Evolutionary conservation across 92 coral and sea anemone genomes (phyloP).

Genomic region (Anthopleura xanthogrammica): DNA sequence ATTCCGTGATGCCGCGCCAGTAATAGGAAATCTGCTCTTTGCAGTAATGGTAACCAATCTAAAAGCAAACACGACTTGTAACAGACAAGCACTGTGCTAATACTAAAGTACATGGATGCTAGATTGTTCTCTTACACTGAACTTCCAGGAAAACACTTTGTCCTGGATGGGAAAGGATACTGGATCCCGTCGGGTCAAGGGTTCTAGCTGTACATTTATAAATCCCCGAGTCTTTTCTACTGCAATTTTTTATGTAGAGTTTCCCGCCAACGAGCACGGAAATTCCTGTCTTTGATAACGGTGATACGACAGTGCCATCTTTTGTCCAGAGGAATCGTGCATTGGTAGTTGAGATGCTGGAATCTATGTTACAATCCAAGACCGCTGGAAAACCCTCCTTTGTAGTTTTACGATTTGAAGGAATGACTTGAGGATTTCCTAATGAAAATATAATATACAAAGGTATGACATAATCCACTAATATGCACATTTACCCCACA

Average conservation of each 20-base stretch:
- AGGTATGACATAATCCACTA: neutral
- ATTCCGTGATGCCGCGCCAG: too few species aligned
- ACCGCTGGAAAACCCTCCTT: conserved; percentile 69
- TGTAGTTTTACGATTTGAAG: conserved; percentile 77
- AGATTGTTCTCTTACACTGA: conserved; percentile 65
- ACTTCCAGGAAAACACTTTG: conserved; percentile 70
- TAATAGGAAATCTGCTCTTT: too few species aligned
- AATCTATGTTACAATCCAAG: conserved; percentile 70
- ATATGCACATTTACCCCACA: too few species aligned
- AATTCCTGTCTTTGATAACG: conserved; percentile 42
- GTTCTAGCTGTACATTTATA: conserved; percentile 85
- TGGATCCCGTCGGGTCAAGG: conserved; percentile 53
- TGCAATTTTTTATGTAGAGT: conserved; percentile 59
- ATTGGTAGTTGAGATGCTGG: conserved; percentile 46
- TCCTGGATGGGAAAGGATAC: conserved; percentile 69
- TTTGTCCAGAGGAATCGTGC: conserved; percentile 75
- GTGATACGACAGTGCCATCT: conserved; percentile 55
- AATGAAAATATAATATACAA: neutral
- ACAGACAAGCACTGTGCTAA: too few species aligned
- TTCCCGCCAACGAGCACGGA: conserved; percentile 77
- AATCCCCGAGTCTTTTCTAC: conserved; percentile 68
- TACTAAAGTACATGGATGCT: too few species aligned
- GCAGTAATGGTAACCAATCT: too few species aligned
- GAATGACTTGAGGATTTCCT: conserved; percentile 50
- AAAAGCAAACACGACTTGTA: too few species aligned